Evolutionary conservation across 2,797 vertebrate species (phyloP).

Genomic region (Anguilla marmorata): DNA sequence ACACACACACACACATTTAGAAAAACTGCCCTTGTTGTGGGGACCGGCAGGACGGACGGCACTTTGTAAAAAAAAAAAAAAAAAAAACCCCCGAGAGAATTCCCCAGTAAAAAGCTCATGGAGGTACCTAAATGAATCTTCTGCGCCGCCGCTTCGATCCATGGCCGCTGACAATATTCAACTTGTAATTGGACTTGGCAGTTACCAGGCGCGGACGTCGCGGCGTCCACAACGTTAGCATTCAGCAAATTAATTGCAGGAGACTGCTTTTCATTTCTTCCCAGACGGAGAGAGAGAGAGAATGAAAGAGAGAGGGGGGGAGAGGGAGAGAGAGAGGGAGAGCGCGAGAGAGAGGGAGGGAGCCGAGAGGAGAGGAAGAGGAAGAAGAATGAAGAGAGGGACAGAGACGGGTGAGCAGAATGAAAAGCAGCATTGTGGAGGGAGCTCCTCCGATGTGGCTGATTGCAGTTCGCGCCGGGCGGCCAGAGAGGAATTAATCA

Average conservation of each 20-base stretch:
- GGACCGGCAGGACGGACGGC: constrained; percentile 44
- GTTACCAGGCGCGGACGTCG: constrained; percentile 49
- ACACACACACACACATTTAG: background rate
- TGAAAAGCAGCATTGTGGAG: constrained; percentile 37
- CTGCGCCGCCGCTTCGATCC: constrained; percentile 53
- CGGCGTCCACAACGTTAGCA: constrained; percentile 49
- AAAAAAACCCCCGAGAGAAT: constrained; percentile 42
- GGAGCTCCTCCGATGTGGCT: constrained; percentile 39
- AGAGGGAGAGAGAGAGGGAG: background rate
- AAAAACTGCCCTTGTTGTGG: constrained; percentile 14
- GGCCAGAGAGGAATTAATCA: constrained; percentile 56
- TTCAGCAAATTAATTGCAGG: constrained; percentile 53
- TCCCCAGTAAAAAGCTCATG: constrained; percentile 49
- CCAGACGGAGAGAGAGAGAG: constrained; percentile 16
- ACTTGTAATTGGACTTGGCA: constrained; percentile 56
- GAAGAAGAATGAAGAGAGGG: constrained; percentile 20
- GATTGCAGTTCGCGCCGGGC: constrained; percentile 53
- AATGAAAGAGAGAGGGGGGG: constrained; percentile 15
- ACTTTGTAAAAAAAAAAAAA: constrained; percentile 48
- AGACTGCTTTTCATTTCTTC: constrained; percentile 35
- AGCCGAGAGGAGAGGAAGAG: constrained; percentile 7
- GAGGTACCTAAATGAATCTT: constrained; percentile 56
- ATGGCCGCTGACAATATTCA: constrained; percentile 56
- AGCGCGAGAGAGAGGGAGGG: constrained; percentile 12
- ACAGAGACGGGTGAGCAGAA: constrained; percentile 13